Evolutionary conservation across 2,797 vertebrate species (phyloP), one percentile per base, ranked within the genome.

Genomic region (Triplophysa yarkandensis): DNA sequence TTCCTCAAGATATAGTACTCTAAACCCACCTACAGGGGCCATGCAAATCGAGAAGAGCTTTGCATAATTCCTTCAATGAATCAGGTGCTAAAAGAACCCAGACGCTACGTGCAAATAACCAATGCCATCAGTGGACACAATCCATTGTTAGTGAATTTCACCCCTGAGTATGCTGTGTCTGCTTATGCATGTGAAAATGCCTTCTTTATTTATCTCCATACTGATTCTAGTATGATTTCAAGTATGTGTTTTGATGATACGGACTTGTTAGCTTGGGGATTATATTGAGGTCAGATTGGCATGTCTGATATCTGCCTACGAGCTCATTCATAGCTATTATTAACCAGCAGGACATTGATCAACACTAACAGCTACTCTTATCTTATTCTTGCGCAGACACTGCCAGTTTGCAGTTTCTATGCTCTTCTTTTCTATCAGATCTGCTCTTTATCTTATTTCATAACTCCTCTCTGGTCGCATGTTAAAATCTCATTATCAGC

Each of bases 311-410:
- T 85, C 85, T 83, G 81, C 79, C 81, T 83, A 46, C 74, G 74
- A 57, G 69, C 77, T 83, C 89, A 79, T 80, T 91, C 88, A 86
- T 85, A 90, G 90, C 87, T 87, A 89, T 92, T 91, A 90, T 89
- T 88, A 84, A 90, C 80, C 78, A 85, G 82, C 44, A 34, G 82
- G 85, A 87, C 89, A 90, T 87, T 89, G 88, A 91, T 90, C 85
- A 78, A 73, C 86, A 77, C 81, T 76, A 85, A 84, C 79, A 60
- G 83, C 30, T 82, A 83, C 81, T 70, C 82, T 84, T 85, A 80
- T 83, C 54, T 71, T 61, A 68, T 68, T 41, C 34, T 64, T 68
- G 70, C 19, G 25, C 39, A 4, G 7, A 43, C 1, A 6, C 11
- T 63, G 32, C n/a, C 19, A 36, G 19, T 34, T 23, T 28, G 6